These are phyloP conservation scores for Drosophila cardini DNA, from an alignment of 1,140 invertebrate species.

Conservation along the genomic window DNA sequence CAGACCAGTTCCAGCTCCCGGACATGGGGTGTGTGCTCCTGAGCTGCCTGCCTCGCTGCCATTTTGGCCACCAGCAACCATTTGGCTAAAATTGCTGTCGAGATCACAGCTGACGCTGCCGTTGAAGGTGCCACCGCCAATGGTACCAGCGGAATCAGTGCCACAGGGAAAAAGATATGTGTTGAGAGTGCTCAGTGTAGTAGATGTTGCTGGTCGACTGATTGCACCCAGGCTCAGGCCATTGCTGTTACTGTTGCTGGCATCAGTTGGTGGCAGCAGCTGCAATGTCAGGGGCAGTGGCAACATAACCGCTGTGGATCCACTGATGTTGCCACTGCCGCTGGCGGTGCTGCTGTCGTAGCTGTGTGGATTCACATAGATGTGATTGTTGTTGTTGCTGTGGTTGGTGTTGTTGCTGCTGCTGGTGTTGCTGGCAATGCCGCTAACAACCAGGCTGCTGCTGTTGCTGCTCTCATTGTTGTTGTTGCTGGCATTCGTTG, in stretches of 20 bases:
- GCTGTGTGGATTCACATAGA: slow-evolving; percentile 81
- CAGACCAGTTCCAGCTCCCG: slow-evolving; percentile 39
- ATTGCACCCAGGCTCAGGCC: slow-evolving; percentile 35
- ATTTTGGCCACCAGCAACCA: slow-evolving; percentile 69
- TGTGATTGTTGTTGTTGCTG: slow-evolving; percentile 77
- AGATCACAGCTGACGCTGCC: slow-evolving; percentile 74
- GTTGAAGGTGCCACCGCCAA: slow-evolving; percentile 60
- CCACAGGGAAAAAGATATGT: slow-evolving; percentile 83
- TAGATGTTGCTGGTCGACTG: slow-evolving; percentile 63
- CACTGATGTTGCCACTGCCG: slow-evolving; percentile 64
- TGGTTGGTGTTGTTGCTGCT: slow-evolving; percentile 20
- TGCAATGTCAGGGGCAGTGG: slow-evolving; percentile 48
- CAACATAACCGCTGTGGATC: slow-evolving; percentile 72
- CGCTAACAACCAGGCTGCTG: slow-evolving; percentile 22
- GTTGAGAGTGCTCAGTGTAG: slow-evolving; percentile 78
- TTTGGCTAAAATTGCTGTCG: slow-evolving; percentile 82
- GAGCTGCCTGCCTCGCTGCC: slow-evolving; percentile 55
- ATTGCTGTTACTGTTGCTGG: slow-evolving; percentile 10
- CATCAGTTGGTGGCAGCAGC: slow-evolving; percentile 22
- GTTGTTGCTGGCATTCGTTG: slow-evolving; percentile 20
- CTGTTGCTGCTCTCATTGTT: slow-evolving; percentile 5
- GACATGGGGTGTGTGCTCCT: slow-evolving; percentile 37
- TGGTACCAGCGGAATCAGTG: slow-evolving; percentile 72
- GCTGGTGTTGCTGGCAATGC: slow-evolving; percentile 17
- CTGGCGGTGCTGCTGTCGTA: slow-evolving; percentile 72